Evolutionary conservation across 2,797 vertebrate species (phyloP).

Genomic region (Siniperca undulata): DNA sequence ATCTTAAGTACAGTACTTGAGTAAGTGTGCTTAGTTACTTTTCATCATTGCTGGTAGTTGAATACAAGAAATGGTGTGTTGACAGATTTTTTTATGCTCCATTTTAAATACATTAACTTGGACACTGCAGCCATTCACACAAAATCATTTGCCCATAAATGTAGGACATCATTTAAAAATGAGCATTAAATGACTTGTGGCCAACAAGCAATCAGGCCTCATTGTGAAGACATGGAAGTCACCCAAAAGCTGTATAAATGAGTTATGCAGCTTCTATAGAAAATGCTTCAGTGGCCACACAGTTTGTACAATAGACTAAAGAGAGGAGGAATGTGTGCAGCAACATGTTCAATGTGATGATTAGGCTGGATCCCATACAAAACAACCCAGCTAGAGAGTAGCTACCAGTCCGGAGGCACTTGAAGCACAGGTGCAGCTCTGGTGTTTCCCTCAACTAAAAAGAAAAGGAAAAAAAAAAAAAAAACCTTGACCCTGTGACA

Average conservation of each 20-base stretch:
- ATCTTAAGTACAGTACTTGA: neutral
- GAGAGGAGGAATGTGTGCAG: conserved; percentile 68
- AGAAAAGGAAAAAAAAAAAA: conserved; percentile 15
- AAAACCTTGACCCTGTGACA: conserved; percentile 70
- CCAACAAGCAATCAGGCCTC: conserved; percentile 63
- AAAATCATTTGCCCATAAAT: conserved; percentile 33
- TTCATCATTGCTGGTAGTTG: neutral
- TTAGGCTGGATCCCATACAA: conserved; percentile 60
- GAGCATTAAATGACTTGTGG: conserved; percentile 39
- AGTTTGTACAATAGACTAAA: conserved; percentile 55
- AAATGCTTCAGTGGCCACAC: conserved; percentile 54
- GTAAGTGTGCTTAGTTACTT: neutral
- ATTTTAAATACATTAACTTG: neutral
- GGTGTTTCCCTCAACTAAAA: conserved; percentile 40
- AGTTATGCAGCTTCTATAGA: conserved; percentile 61
- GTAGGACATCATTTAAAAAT: conserved; percentile 34
- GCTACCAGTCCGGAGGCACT: conserved; percentile 62
- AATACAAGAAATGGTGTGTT: neutral
- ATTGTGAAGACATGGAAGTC: conserved; percentile 59
- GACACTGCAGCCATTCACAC: conserved; percentile 5
- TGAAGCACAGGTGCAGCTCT: conserved; percentile 80
- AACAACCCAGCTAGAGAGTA: conserved; percentile 60
- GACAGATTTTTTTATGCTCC: neutral
- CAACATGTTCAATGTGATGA: conserved; percentile 61
- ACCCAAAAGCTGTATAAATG: conserved; percentile 56